A percentile compares a stretch with the other conserved stretches of the same genome.
These are phyloP conservation scores for Sclerurus mexicanus DNA, from an alignment of 2,113 vertebrate genomes.

Conservation along the genomic window DNA sequence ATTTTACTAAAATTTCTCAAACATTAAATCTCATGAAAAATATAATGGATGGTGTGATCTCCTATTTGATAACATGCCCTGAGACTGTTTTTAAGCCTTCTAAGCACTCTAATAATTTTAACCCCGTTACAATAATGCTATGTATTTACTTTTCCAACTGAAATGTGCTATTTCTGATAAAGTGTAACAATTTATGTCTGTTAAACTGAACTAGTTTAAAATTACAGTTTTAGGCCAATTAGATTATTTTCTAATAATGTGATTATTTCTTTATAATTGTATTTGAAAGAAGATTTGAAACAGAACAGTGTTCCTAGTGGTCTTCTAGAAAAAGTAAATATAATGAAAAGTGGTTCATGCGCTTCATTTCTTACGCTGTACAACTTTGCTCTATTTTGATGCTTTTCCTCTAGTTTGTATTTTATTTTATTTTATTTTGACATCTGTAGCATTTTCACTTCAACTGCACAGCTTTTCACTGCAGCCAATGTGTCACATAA, in stretches of 20 bases:
- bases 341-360: neutral
- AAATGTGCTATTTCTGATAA: neutral
- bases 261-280: neutral
- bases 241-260: conserved; percentile 6
- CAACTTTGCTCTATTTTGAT: neutral
- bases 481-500: conserved; percentile 46
- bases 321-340: neutral
- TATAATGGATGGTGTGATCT: neutral
- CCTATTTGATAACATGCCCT: neutral
- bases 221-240: neutral
- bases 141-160: neutral
- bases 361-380: neutral
- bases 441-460: conserved; percentile 16
- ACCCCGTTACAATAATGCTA: neutral
- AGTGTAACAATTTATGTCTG: neutral
- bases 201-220: conserved; percentile 5
- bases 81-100: neutral
- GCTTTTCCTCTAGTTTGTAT: neutral
- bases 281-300: neutral
- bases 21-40: neutral
- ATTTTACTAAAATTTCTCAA: neutral
- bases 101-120: conserved; percentile 3
- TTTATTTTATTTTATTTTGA: neutral
- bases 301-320: neutral
- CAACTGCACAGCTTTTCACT: neutral